Base-by-base conservation (phyloP, 2,797 vertebrate genomes). In the Pempheris klunzingeri region DNA sequence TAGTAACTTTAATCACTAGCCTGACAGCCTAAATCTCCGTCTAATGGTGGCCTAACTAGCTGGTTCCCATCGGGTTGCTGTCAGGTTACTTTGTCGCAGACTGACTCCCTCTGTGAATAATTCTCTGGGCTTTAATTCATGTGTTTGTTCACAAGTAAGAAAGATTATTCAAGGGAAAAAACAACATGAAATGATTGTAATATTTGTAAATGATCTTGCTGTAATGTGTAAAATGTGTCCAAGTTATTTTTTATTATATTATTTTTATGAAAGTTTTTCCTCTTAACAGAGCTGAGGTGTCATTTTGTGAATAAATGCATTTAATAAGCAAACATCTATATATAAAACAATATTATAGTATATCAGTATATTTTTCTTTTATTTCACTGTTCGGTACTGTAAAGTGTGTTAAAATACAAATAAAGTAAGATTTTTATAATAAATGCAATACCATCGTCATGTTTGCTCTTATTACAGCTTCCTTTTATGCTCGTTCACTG, bases 191-290 rank as follows among this genome's bases (percentile, higher is more conserved):
- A 94, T 95, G 94, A 96, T 96, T 96, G 95, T 96, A 96, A 96
- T 95, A 96, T 95, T 95, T 96, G 95, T 96, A 96, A 93, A 96
- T 95, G 77, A 95, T 91, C 91, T 95, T 94, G 94, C 92, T 94
- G 95, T 96, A 94, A 94, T 92, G 94, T 95, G 94, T 95, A 94
- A 94, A 95, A 95, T 95, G 95, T 96, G 94, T 95, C 92, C 90
- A 88, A 93, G 94, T 95, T 96, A 96, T 95, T 95, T 96, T 96
- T 94, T 95, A 95, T 96, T 95, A 95, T 96, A 95, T 95, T 95
- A 95, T 96, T 96, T 95, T 96, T 96, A 95, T 96, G 94, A 95
- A 92, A 92, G 92, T 91, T 94, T 93, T 93, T 93, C 92, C 92
- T 94, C 93, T 91, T 93, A 89, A 95, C 93, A 95, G 91, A 96